phyloP scores from a whole-genome alignment of 2,888 invertebrate genomes.

The Tachina fera region DNA sequence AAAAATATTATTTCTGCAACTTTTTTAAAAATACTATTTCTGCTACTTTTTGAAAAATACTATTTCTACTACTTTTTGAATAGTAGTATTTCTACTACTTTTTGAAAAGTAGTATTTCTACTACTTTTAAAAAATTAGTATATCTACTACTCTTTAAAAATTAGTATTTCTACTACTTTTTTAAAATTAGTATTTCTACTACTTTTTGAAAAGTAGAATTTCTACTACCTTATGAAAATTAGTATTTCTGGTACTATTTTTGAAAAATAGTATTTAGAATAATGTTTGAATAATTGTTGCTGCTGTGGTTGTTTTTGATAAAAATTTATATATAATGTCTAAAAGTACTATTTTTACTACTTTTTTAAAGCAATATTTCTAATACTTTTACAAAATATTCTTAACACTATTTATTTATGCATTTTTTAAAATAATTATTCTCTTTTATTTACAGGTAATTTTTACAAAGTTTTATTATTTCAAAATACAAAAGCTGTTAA shows the following conservation, averaged over 20 bases:
- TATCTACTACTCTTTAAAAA: not conserved
- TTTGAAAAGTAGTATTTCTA: not conserved
- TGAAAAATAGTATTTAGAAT: too few relatives aligned
- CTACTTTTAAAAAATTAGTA: not conserved
- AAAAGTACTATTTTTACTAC: not conserved
- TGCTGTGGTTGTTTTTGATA: too few relatives aligned
- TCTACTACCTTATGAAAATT: not conserved
- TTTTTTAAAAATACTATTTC: not conserved
- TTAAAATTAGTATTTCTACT: not conserved
- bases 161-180: not conserved
- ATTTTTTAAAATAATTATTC: not conserved
- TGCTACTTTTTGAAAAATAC: not conserved
- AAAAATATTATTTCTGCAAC: not conserved
- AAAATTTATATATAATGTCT: too few relatives aligned
- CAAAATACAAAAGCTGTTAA: not conserved
- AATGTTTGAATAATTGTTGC: too few relatives aligned
- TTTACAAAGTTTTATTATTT: too few relatives aligned
- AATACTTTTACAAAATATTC: not conserved
- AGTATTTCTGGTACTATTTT: not conserved
- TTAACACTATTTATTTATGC: too few relatives aligned
- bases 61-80: constrained; percentile 3
- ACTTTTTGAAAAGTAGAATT: not conserved
- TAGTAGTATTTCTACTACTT: not conserved
- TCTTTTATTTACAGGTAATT: constrained; percentile 7
- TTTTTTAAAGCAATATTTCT: not conserved